Evolutionary conservation across 1,140 invertebrate species (phyloP).

Genomic region (Pteromalus puparum): DNA sequence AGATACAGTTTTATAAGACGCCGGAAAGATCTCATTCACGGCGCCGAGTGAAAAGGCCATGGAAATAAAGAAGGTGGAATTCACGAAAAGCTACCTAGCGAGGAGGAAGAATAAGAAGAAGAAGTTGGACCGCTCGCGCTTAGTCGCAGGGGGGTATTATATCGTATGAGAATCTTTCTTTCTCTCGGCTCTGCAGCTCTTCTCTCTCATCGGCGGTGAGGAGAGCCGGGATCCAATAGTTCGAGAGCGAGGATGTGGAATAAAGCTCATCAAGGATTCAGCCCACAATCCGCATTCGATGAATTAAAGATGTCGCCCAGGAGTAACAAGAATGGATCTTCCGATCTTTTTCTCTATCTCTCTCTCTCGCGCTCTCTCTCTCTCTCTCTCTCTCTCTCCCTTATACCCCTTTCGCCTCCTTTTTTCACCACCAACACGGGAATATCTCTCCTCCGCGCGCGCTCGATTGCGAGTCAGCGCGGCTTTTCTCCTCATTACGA

Average conservation of each 20-base stretch:
- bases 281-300: slow-evolving; percentile 74
- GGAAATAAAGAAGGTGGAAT: slow-evolving; percentile 15
- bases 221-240: slow-evolving; percentile 67
- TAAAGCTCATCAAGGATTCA: slow-evolving; percentile 75
- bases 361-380: slow-evolving; percentile 18
- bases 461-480: slow-evolving; percentile 30
- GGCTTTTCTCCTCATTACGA: slow-evolving; percentile 55
- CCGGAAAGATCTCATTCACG: slow-evolving; percentile 31
- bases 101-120: slow-evolving; percentile 19
- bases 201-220: slow-evolving; percentile 68
- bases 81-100: slow-evolving; percentile 40
- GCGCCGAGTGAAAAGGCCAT: slow-evolving; percentile 3
- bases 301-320: slow-evolving; percentile 74
- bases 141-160: slow-evolving; percentile 60
- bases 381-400: slow-evolving; percentile 13
- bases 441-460: neutral
- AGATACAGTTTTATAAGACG: slow-evolving; percentile 41
- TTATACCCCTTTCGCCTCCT: slow-evolving; percentile 20
- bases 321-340: slow-evolving; percentile 71
- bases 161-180: slow-evolving; percentile 65
- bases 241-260: slow-evolving; percentile 73
- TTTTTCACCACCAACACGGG: slow-evolving; percentile 37
- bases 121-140: slow-evolving; percentile 54
- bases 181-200: neutral
- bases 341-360: slow-evolving; percentile 20